Percentiles rank a stretch among this genome's conserved stretches.
Conservation (phyloP, 2,797 vertebrate species). For the Gambusia yucatana region DNA sequence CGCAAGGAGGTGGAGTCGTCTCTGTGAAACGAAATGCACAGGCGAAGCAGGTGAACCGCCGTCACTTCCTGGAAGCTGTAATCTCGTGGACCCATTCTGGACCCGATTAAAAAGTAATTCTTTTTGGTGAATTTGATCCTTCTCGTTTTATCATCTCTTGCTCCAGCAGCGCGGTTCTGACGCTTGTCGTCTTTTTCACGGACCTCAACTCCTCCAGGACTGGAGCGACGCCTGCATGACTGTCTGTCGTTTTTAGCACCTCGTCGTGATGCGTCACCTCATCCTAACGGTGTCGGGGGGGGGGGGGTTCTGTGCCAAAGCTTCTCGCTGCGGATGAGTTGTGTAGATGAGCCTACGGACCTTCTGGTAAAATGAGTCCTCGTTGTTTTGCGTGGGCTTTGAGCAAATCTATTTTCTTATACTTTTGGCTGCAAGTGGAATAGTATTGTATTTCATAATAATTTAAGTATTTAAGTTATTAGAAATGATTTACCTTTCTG, state of each 20-base stretch:
- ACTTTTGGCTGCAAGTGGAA: slow-evolving; percentile 48
- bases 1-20: slow-evolving; percentile 90
- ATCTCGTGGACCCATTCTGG: slow-evolving; percentile 10
- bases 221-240: slow-evolving; percentile 68
- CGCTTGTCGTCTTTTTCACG: slow-evolving; percentile 55
- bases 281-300: slow-evolving; percentile 46
- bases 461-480: slow-evolving; percentile 88
- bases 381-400: slow-evolving; percentile 39
- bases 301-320: slow-evolving; percentile 80
- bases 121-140: slow-evolving; percentile 29
- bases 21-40: slow-evolving; percentile 79
- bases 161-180: slow-evolving; percentile 44
- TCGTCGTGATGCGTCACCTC: slow-evolving; percentile 59
- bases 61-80: slow-evolving; percentile 35
- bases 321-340: slow-evolving; percentile 66
- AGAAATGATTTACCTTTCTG: slow-evolving; percentile 71
- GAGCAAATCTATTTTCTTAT: slow-evolving; percentile 64
- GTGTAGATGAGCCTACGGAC: slow-evolving; percentile 49
- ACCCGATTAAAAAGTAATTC: slow-evolving; percentile 14
- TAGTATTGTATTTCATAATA: slow-evolving; percentile 75
- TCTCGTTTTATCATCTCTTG: slow-evolving; percentile 33
- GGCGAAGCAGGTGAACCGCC: slow-evolving; percentile 38
- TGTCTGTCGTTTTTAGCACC: slow-evolving; percentile 60
- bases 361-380: slow-evolving; percentile 26
- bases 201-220: slow-evolving; percentile 57